phyloP scores from a whole-genome alignment of 1,140 invertebrate genomes.

The Trinorchestia longiramus region DNA sequence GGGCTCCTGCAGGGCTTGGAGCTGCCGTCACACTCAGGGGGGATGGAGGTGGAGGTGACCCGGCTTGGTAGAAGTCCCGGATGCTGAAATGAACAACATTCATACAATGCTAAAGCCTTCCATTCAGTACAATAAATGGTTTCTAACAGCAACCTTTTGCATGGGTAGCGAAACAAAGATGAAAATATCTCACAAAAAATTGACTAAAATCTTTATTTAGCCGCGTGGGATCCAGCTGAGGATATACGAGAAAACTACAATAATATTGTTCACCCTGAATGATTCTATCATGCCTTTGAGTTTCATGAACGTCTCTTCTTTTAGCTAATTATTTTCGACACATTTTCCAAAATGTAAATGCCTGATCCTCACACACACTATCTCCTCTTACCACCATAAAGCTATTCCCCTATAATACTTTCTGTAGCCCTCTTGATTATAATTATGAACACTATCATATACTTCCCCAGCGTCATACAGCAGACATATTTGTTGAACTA shows the following conservation, averaged over 20 bases:
- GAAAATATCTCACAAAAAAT: background rate
- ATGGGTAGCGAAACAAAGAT: background rate
- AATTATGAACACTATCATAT: too few relatives aligned
- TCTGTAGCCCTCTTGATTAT: too few relatives aligned
- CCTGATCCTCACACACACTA: too few relatives aligned
- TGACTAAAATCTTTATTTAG: background rate
- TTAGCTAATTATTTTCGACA: too few relatives aligned
- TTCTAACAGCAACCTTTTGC: background rate
- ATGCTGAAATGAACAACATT: constrained; percentile 57
- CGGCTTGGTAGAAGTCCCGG: constrained; percentile 91
- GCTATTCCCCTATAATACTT: too few relatives aligned
- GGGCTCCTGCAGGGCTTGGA: constrained; percentile 57
- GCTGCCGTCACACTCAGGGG: constrained; percentile 59
- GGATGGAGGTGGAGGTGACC: constrained; percentile 81
- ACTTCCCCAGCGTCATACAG: too few relatives aligned
- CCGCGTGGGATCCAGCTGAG: background rate
- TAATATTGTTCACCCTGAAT: too few relatives aligned
- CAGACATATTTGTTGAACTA: too few relatives aligned
- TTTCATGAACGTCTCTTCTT: too few relatives aligned
- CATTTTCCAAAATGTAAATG: too few relatives aligned
- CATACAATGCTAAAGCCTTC: background rate
- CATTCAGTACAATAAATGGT: background rate
- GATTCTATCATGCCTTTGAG: too few relatives aligned
- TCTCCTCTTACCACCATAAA: too few relatives aligned
- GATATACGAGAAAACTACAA: background rate